Conservation (phyloP, 2,888 invertebrate genomes). For the Digitonthophagus gazella region DNA sequence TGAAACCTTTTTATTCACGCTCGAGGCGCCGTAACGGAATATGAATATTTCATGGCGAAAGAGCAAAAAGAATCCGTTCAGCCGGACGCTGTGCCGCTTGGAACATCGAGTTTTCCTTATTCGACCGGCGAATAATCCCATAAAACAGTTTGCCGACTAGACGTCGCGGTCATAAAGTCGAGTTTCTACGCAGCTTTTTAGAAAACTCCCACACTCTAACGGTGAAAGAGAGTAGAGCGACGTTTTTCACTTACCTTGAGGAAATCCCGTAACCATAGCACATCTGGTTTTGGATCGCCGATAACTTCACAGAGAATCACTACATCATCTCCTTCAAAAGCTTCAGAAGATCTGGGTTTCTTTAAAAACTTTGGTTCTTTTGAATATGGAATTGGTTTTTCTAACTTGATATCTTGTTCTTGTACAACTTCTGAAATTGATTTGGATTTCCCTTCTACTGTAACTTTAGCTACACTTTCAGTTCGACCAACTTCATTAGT, state of each 20-base stretch:
- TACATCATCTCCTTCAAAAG: slow-evolving; percentile 82
- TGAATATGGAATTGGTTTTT: slow-evolving; percentile 55
- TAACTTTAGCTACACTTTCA: slow-evolving; percentile 56
- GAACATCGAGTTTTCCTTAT: slow-evolving; percentile 15
- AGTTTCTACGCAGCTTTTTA: slow-evolving; percentile 10
- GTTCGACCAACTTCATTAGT: slow-evolving; percentile 71
- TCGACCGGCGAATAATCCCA: slow-evolving; percentile 10
- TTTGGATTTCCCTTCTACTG: slow-evolving; percentile 44
- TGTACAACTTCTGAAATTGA: slow-evolving; percentile 16
- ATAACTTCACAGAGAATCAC: slow-evolving; percentile 85
- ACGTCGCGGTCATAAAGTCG: slow-evolving; percentile 8
- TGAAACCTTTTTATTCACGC: neutral
- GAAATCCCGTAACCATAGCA: slow-evolving; percentile 84
- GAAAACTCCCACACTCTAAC: slow-evolving; percentile 13
- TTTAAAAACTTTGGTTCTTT: slow-evolving; percentile 80
- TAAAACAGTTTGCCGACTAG: slow-evolving; percentile 1
- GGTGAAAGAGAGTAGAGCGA: neutral
- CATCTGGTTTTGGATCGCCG: slow-evolving; percentile 85
- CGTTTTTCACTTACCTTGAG: slow-evolving; percentile 64
- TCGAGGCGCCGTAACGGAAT: slow-evolving; percentile 4
- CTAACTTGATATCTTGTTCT: neutral
- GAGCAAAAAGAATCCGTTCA: slow-evolving; percentile 9
- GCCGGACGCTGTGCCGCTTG: slow-evolving; percentile 1
- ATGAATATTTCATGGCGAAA: slow-evolving; percentile 12
- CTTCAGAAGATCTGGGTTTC: slow-evolving; percentile 79